Evolutionary conservation across 2,888 invertebrate species (phyloP).

Genomic region (Acleris cristana): DNA sequence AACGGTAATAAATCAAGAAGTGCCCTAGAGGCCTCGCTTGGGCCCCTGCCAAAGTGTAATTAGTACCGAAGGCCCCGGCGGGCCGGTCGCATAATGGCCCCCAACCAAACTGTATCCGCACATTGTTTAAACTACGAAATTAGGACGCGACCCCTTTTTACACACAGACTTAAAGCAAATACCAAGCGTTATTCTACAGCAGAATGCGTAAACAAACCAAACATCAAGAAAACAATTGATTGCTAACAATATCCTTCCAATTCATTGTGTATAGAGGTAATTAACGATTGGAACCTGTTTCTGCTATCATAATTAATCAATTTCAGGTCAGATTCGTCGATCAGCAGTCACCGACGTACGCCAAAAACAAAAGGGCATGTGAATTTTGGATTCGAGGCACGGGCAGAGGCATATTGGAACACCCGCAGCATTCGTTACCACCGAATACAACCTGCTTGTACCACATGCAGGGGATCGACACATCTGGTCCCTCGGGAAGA

Average conservation of each 20-base stretch:
- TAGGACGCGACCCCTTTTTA: constrained; percentile 51
- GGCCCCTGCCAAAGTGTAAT: constrained; percentile 76
- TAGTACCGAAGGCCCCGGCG: constrained; percentile 65
- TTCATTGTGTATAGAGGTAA: constrained; percentile 42
- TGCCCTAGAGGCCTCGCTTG: constrained; percentile 63
- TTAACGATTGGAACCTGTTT: constrained; percentile 49
- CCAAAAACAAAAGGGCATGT: constrained; percentile 92
- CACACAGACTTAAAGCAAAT: constrained; percentile 33
- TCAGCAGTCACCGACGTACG: constrained; percentile 91
- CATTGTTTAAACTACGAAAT: constrained; percentile 70
- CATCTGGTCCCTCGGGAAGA: constrained; percentile 83
- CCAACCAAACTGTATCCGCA: constrained; percentile 55
- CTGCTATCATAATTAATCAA: constrained; percentile 56
- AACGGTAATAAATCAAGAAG: constrained; percentile 75
- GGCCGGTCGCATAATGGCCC: constrained; percentile 64
- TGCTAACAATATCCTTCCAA: constrained; percentile 37
- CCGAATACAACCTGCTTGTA: constrained; percentile 95
- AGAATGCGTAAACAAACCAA: constrained; percentile 9
- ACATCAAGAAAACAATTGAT: constrained; percentile 41
- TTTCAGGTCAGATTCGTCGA: constrained; percentile 92
- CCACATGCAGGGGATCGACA: constrained; percentile 88
- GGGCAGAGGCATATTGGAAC: constrained; percentile 90
- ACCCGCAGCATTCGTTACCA: constrained; percentile 93
- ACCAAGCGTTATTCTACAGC: constrained; percentile 26
- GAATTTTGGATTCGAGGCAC: constrained; percentile 94